Percentiles rank a stretch among this genome's conserved stretches.
phyloP scores from a whole-genome alignment of 2,888 invertebrate species.

The Chloroclystis v-ata region DNA sequence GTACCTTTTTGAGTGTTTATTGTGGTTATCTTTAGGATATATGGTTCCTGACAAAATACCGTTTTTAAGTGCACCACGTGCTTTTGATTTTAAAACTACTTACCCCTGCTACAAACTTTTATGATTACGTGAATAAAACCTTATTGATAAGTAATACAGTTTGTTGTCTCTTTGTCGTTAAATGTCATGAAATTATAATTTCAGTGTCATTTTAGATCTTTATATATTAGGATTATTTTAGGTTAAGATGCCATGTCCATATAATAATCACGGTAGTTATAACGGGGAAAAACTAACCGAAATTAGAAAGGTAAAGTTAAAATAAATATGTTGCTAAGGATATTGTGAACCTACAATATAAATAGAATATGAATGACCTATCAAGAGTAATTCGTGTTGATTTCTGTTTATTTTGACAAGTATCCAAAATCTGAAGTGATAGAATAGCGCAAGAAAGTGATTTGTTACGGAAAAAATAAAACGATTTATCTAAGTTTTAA shows the following conservation, averaged over 20 bases:
- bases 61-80: too few relatives aligned
- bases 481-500: neutral
- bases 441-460: constrained; percentile 7
- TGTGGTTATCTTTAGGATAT: too few relatives aligned
- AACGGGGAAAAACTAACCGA: constrained; percentile 41
- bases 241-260: constrained; percentile 73
- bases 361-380: too few relatives aligned
- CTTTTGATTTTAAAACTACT: too few relatives aligned
- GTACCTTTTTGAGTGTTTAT: too few relatives aligned
- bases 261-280: constrained; percentile 66
- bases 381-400: too few relatives aligned
- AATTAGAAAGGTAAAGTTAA: constrained; percentile 43
- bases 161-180: too few relatives aligned
- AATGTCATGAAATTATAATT: neutral
- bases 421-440: constrained; percentile 37
- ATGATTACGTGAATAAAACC: too few relatives aligned
- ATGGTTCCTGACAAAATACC: too few relatives aligned
- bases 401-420: constrained; percentile 14
- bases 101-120: too few relatives aligned
- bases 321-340: constrained; percentile 5
- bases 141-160: too few relatives aligned
- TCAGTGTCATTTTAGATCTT: constrained; percentile 20
- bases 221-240: constrained; percentile 32
- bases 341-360: too few relatives aligned
- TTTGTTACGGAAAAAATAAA: neutral